Evolutionary conservation across 2,888 invertebrate genomes (phyloP), one percentile per base, ranked within the genome.

Genomic region (Orchestes rusci): DNA sequence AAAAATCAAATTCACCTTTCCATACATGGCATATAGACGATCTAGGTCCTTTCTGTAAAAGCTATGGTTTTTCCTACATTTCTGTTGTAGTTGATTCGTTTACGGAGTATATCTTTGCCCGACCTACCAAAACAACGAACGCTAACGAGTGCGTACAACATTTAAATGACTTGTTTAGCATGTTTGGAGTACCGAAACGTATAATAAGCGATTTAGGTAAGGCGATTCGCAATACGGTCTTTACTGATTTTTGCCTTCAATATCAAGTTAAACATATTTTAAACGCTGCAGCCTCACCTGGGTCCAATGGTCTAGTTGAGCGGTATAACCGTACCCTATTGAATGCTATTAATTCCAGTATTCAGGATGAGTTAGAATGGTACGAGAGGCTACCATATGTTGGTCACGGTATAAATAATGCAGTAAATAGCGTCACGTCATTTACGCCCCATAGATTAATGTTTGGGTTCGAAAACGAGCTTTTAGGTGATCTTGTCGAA

Each of bases 1-100:
- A 16, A 43, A 40, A 53, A 45, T 39, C 50, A 17, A 8, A 2
- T 3, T 18, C 39, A 23, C 50, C 53, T 8, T 16, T 51, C 7
- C 31, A 50, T 16, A 53, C 53, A 3, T 46, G 48, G 43, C 53
- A 53, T 42, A 48, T 53, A 16, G 53, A 50, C 23, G 47, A 52
- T 35, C 35, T 51, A 5, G 53, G 51, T 0, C 51, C 49, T 20
- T 51, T 36, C 28, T n/a, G 5, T 12, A 48, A 39, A 34, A 51
- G 45, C 23, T 15, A 23, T n/a, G 32, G 40, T n/a, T 40, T 20
- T 48, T 18, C 39, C 1, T 50, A 51, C 28, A 46, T 51, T 18
- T 39, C 49, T 2, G 32, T 43, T 18, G 20, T 51, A 7, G 43
- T 50, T 2, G 50, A 50, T 17, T 47, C 50, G 1, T 50, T 35